Evolutionary conservation across 2,888 invertebrate genomes (phyloP).

Genomic region (Cactoblastis cactorum): DNA sequence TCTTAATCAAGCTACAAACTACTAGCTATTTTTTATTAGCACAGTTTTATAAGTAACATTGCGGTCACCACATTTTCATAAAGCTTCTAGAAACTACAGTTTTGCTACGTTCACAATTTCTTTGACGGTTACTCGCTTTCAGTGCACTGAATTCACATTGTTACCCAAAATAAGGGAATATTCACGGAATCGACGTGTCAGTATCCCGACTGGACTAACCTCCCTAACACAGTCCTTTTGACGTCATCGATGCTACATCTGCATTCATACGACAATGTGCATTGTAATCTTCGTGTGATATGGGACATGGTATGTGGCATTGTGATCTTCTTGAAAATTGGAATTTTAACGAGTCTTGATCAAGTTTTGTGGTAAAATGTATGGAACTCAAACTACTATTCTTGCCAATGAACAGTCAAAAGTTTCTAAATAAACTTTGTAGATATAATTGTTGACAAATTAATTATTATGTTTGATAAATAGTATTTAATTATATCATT

Average conservation of each 20-base stretch:
- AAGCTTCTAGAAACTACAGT: neutral
- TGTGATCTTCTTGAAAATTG: neutral
- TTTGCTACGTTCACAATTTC: neutral
- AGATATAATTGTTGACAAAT: too few species aligned
- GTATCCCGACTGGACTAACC: slow-evolving; percentile 5
- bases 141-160: neutral
- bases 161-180: slow-evolving; percentile 7
- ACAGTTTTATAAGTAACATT: too few species aligned
- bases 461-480: too few species aligned
- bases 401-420: too few species aligned
- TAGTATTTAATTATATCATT: too few species aligned
- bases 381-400: too few species aligned
- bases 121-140: neutral
- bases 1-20: too few species aligned
- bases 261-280: slow-evolving; percentile 11
- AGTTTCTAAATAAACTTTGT: too few species aligned
- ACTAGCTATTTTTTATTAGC: too few species aligned
- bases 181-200: slow-evolving; percentile 1
- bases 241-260: slow-evolving; percentile 13
- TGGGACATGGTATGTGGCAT: neutral
- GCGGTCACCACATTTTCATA: too few species aligned
- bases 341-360: neutral
- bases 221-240: slow-evolving; percentile 12
- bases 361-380: neutral
- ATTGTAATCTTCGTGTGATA: neutral